Percentiles rank a stretch among this genome's conserved stretches.
phyloP scores from a whole-genome alignment of 2,797 vertebrate species.

The Otolemur crassicaudatus region DNA sequence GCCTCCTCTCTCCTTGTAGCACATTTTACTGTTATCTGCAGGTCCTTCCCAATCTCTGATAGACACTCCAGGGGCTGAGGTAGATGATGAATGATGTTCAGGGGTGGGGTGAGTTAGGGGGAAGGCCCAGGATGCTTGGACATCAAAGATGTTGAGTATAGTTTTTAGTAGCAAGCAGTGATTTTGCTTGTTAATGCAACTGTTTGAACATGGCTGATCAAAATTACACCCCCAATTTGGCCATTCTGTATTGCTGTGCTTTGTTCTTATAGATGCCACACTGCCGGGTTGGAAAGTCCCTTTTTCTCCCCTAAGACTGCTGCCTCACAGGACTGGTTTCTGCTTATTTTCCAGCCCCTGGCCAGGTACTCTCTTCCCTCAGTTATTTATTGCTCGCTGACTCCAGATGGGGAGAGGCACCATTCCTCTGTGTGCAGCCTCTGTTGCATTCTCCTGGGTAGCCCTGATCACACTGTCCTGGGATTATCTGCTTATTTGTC shows the following conservation, averaged over 20 bases:
- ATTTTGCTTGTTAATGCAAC: not conserved
- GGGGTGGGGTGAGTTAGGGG: not conserved
- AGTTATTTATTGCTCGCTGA: not conserved
- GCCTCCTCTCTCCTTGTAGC: not conserved
- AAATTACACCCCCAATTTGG: not conserved
- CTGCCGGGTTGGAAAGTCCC: not conserved
- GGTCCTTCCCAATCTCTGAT: not conserved
- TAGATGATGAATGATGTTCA: not conserved
- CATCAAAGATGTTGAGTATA: not conserved
- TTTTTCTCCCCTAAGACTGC: not conserved
- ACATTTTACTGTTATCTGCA: not conserved
- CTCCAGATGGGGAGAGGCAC: not conserved
- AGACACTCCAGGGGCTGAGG: not conserved
- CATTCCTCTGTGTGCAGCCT: not conserved
- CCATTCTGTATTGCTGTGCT: not conserved
- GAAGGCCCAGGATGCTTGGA: not conserved
- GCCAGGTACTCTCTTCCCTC: not conserved
- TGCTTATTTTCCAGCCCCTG: conserved; percentile 5
- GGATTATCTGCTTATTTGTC: not conserved
- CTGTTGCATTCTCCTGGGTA: not conserved
- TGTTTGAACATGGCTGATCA: not conserved
- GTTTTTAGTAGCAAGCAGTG: not conserved
- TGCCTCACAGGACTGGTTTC: not conserved
- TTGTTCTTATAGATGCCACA: not conserved
- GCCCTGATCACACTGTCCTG: not conserved